These are phyloP conservation scores for Mythimna albipuncta DNA, from an alignment of 2,888 invertebrate genomes.

Conservation along the genomic window DNA sequence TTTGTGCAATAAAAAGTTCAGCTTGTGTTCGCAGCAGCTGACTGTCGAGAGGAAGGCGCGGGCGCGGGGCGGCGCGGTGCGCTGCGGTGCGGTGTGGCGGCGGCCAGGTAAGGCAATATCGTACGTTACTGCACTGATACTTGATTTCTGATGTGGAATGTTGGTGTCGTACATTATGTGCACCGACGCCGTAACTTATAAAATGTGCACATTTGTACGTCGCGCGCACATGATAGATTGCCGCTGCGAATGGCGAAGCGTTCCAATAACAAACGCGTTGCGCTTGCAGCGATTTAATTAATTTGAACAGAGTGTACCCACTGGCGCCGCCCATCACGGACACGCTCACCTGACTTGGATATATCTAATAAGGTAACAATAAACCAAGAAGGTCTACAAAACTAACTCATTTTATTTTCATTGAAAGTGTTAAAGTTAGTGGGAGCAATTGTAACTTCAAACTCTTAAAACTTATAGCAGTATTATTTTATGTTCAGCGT, in stretches of 20 bases:
- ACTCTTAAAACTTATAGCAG: no score
- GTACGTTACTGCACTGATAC: conserved; percentile 1
- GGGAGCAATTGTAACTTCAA: not conserved
- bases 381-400: conserved; percentile 4
- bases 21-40: not conserved
- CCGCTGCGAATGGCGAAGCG: not conserved
- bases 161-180: not conserved
- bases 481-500: not conserved
- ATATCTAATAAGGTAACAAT: conserved; percentile 19
- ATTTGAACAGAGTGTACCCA: conserved; percentile 48
- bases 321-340: conserved; percentile 22
- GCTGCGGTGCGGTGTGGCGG: not conserved
- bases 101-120: conserved; percentile 2
- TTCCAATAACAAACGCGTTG: conserved; percentile 12
- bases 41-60: no score
- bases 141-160: not conserved
- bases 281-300: conserved; percentile 56
- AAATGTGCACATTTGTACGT: not conserved
- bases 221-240: not conserved
- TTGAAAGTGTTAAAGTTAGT: not conserved
- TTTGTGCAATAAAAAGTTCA: conserved; percentile 35
- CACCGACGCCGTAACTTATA: conserved; percentile 3
- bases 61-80: no score
- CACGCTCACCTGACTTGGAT: conserved; percentile 20
- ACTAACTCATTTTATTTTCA: not conserved